Evolutionary conservation across 2,113 vertebrate genomes (phyloP).

Genomic region (Scomber colias): DNA sequence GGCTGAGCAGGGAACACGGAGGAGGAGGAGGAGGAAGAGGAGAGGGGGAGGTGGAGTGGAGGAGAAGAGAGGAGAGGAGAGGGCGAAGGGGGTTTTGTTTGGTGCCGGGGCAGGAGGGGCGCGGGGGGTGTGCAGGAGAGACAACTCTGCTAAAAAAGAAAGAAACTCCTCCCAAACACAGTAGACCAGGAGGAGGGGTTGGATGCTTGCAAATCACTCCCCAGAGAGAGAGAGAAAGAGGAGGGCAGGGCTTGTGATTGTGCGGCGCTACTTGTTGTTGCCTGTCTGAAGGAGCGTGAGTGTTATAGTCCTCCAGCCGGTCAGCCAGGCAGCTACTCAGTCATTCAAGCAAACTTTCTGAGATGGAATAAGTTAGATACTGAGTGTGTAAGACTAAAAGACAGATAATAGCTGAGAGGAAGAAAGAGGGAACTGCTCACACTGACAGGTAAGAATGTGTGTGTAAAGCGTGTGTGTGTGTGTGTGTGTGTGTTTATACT

Average conservation of each 20-base stretch:
- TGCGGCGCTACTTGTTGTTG: slow-evolving; percentile 74
- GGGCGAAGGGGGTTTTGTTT: slow-evolving; percentile 57
- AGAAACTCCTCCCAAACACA: slow-evolving; percentile 74
- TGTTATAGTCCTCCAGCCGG: slow-evolving; percentile 45
- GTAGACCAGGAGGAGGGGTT: slow-evolving; percentile 81
- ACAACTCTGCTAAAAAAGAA: slow-evolving; percentile 69
- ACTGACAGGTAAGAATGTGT: slow-evolving; percentile 59
- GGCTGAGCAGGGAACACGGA: slow-evolving; percentile 53
- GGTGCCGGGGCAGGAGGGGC: slow-evolving; percentile 55
- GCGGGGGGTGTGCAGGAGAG: slow-evolving; percentile 41
- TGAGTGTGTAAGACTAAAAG: background rate
- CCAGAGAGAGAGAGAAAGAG: slow-evolving; percentile 69
- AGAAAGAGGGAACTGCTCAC: background rate
- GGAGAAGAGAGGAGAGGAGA: slow-evolving; percentile 19
- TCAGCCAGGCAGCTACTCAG: slow-evolving; percentile 39
- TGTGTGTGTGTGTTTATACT: background rate
- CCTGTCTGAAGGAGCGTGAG: slow-evolving; percentile 71
- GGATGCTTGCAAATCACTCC: slow-evolving; percentile 80
- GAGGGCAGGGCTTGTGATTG: slow-evolving; percentile 60
- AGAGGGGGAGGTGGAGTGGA: slow-evolving; percentile 16
- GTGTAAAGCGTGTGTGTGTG: background rate
- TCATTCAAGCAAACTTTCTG: slow-evolving; percentile 34
- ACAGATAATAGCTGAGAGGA: background rate
- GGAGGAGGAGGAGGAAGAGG: slow-evolving; percentile 30
- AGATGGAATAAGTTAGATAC: slow-evolving; percentile 2